Evolutionary conservation across 2,888 invertebrate species (phyloP).

Genomic region (Metopia argyrocephala): DNA sequence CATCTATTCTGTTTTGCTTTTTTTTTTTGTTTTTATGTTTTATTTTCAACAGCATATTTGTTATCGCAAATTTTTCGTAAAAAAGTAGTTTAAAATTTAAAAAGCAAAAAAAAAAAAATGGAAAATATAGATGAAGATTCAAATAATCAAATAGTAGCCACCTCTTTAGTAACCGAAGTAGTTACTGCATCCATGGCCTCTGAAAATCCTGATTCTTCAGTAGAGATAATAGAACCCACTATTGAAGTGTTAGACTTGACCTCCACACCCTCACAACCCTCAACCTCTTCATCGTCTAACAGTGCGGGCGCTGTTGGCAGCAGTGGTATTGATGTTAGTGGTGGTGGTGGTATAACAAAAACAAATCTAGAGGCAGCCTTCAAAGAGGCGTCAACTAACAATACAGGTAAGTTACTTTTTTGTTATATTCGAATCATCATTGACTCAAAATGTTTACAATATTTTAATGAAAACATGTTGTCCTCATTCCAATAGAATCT

Average conservation of each 20-base stretch:
- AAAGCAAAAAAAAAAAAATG: constrained; percentile 30
- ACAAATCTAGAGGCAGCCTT: constrained; percentile 43
- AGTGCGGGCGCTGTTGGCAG: constrained; percentile 48
- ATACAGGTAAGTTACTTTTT: constrained; percentile 38
- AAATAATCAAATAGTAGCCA: constrained; percentile 6
- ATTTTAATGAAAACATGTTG: no score
- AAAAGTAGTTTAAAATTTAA: neutral
- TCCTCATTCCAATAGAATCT: no score
- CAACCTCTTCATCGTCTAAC: constrained; percentile 42
- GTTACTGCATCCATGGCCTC: no score
- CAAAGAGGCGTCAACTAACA: constrained; percentile 19
- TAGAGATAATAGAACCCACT: constrained; percentile 42
- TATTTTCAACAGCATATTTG: no score
- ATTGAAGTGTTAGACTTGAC: constrained; percentile 56
- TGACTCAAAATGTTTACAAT: neutral
- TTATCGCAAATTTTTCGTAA: neutral
- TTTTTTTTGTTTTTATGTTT: constrained; percentile 16
- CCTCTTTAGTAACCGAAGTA: constrained; percentile 2
- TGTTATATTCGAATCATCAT: no score
- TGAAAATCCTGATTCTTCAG: constrained; percentile 38
- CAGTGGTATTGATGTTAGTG: neutral
- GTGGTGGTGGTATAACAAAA: constrained; percentile 23
- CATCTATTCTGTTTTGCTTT: neutral
- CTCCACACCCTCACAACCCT: constrained; percentile 37
- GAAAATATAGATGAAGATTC: constrained; percentile 57